These are phyloP conservation scores for Andrena hattorfiana DNA, from an alignment of 2,888 invertebrate species.

Conservation along the genomic window DNA sequence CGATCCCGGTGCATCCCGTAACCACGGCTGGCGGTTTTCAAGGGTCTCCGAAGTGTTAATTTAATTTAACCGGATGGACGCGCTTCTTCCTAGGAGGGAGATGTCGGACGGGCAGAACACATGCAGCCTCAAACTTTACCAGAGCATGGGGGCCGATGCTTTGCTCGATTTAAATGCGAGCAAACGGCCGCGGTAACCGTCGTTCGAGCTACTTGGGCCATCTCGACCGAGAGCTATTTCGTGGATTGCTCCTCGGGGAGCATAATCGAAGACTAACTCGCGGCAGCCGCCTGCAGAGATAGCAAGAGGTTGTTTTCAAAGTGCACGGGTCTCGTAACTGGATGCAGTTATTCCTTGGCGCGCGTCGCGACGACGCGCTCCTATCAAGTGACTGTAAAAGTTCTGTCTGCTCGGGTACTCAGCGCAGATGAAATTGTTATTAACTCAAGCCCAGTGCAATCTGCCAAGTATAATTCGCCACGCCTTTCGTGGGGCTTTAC, in stretches of 20 bases:
- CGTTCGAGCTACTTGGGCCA: conserved; percentile 55
- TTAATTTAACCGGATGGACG: conserved; percentile 61
- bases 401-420: background rate
- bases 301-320: conserved; percentile 65
- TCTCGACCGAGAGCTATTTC: conserved; percentile 58
- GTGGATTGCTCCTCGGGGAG: conserved; percentile 62
- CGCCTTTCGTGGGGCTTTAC: too few relatives aligned
- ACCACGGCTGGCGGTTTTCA: conserved; percentile 45
- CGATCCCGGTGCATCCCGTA: conserved; percentile 2
- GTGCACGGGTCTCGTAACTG: conserved; percentile 56
- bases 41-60: conserved; percentile 60
- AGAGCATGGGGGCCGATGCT: conserved; percentile 45
- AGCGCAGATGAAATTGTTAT: background rate
- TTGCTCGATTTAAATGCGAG: conserved; percentile 68
- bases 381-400: background rate
- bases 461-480: too few relatives aligned
- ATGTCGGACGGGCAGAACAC: conserved; percentile 28
- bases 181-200: conserved; percentile 61
- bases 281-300: conserved; percentile 45
- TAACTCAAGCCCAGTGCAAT: too few relatives aligned
- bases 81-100: conserved; percentile 35
- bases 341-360: conserved; percentile 36
- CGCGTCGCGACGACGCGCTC: conserved; percentile 11
- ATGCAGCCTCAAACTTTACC: conserved; percentile 55
- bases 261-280: conserved; percentile 66